These are phyloP conservation scores for Diachrysia chrysitis DNA, from an alignment of 2,888 invertebrate genomes.

Conservation along the genomic window DNA sequence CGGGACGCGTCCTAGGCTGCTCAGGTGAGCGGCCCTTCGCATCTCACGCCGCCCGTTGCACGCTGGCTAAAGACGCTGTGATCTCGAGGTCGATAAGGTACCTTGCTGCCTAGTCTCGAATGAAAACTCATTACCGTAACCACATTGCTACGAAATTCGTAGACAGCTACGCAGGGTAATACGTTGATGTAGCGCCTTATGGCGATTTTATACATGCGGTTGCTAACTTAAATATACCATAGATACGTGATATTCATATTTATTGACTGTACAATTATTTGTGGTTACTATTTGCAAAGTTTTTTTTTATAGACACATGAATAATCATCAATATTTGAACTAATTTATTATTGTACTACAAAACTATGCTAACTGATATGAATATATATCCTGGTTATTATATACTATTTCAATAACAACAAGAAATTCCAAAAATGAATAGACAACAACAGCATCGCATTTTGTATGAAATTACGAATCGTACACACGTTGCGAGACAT, in stretches of 20 bases:
- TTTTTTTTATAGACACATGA: neutral
- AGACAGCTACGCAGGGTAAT: slow-evolving; percentile 54
- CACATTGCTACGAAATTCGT: slow-evolving; percentile 58
- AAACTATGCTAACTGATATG: neutral
- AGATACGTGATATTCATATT: neutral
- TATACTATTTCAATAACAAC: neutral
- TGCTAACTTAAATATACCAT: neutral
- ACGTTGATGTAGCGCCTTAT: slow-evolving; percentile 30
- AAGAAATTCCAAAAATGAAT: neutral
- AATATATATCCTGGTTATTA: neutral
- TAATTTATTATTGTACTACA: neutral
- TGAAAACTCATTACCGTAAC: slow-evolving; percentile 36
- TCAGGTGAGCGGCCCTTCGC: slow-evolving; percentile 85
- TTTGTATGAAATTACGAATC: slow-evolving; percentile 24
- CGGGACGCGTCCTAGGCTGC: slow-evolving; percentile 79
- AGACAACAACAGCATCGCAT: slow-evolving; percentile 15
- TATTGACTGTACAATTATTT: neutral
- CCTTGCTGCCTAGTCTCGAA: slow-evolving; percentile 59
- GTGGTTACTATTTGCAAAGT: neutral
- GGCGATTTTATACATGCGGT: slow-evolving; percentile 18
- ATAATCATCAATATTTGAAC: neutral
- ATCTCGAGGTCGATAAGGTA: slow-evolving; percentile 84
- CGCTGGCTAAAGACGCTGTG: slow-evolving; percentile 77
- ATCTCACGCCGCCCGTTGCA: slow-evolving; percentile 75
- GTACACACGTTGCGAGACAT: slow-evolving; percentile 44